Evolutionary conservation across 2,113 vertebrate species (phyloP).

Genomic region (Cavia aperea): DNA sequence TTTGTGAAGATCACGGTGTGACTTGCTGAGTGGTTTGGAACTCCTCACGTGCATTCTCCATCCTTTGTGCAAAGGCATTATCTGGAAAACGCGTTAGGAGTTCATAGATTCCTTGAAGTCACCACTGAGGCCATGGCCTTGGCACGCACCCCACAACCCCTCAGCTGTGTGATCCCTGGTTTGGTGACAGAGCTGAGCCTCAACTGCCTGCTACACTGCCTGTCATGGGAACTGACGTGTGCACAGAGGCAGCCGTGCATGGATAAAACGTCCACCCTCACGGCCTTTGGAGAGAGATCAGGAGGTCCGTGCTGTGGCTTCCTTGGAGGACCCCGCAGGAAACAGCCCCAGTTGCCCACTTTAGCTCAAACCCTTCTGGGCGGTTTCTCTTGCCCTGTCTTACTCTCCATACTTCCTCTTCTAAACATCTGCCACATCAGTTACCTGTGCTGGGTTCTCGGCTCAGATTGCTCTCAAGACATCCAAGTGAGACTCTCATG

Average conservation of each 20-base stretch:
- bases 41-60: not conserved
- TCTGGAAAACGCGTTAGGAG: not conserved
- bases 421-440: not conserved
- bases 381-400: not conserved
- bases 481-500: rapidly evolving
- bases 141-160: not conserved
- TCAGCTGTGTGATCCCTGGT: rapidly evolving
- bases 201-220: not conserved
- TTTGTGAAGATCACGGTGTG: not conserved
- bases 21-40: not conserved
- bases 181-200: not conserved
- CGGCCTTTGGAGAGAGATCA: not conserved
- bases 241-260: no score
- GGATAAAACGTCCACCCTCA: no score
- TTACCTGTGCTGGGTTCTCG: not conserved
- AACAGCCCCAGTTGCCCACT: no score
- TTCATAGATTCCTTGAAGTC: not conserved
- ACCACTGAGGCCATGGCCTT: not conserved
- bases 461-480: not conserved
- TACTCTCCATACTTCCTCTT: not conserved
- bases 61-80: not conserved
- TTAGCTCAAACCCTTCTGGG: not conserved
- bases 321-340: not conserved
- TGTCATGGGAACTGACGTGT: not conserved
- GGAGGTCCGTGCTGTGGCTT: not conserved